These are phyloP conservation scores for Pseudoatta argentina DNA, from an alignment of 1,140 invertebrate genomes.

Conservation along the genomic window DNA sequence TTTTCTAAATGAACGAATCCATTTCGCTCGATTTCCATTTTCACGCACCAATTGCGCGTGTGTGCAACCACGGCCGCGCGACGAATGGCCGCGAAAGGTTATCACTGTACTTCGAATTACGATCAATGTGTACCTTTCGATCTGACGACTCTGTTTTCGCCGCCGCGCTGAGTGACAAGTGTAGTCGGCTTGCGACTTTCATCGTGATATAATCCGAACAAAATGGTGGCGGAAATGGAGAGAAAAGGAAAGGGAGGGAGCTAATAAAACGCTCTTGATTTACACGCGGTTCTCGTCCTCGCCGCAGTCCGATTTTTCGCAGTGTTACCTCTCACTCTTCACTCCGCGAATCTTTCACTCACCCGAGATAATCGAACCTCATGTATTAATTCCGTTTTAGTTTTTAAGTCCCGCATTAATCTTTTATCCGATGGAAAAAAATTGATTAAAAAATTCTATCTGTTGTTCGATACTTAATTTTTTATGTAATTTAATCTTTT, in stretches of 20 bases:
- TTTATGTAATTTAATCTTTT: neutral
- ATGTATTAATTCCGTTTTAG: neutral
- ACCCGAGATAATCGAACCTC: constrained; percentile 20
- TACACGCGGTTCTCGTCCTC: constrained; percentile 25
- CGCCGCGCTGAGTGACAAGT: constrained; percentile 48
- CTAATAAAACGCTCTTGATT: constrained; percentile 57
- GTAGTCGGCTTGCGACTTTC: constrained; percentile 21
- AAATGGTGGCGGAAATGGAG: neutral
- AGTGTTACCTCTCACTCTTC: neutral
- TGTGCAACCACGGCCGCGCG: constrained; percentile 69
- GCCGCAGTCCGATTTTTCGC: constrained; percentile 42
- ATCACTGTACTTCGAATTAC: constrained; percentile 81
- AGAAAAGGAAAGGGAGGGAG: neutral
- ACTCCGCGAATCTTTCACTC: neutral
- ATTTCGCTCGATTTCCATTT: constrained; percentile 84
- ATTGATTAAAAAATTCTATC: neutral
- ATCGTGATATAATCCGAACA: constrained; percentile 44
- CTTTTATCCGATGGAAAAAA: neutral
- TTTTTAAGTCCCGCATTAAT: constrained; percentile 24
- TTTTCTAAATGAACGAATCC: constrained; percentile 76
- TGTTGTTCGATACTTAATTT: constrained; percentile 3
- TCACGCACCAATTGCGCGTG: constrained; percentile 79
- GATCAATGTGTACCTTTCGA: constrained; percentile 75
- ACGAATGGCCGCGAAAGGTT: constrained; percentile 80
- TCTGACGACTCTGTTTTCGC: constrained; percentile 53